A percentile compares a stretch with the other conserved stretches of the same genome.
Evolutionary conservation across 2,113 vertebrate genomes (phyloP).

Genomic region (Helogale parvula): DNA sequence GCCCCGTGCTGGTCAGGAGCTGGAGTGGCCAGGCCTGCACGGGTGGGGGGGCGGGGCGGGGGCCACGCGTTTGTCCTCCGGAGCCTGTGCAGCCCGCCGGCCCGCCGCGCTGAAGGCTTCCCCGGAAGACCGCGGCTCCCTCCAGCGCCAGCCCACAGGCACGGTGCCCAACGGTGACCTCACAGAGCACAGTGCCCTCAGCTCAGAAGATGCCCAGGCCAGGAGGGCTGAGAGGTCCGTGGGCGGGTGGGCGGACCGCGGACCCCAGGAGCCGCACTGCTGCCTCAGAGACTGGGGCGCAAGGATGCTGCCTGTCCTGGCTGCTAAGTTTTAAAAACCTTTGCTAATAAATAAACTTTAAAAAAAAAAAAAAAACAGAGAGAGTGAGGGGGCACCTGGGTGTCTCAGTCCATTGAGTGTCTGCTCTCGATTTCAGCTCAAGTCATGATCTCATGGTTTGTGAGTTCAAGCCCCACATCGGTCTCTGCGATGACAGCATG

Average conservation of each 20-base stretch:
- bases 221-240: accelerated
- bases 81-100: neutral
- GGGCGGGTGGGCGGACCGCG: accelerated
- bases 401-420: too few species aligned
- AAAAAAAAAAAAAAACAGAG: too few species aligned
- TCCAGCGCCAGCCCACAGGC: neutral
- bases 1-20: accelerated
- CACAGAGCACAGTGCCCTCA: neutral
- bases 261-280: neutral
- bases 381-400: too few species aligned
- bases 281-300: accelerated
- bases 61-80: neutral
- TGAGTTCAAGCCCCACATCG: too few species aligned
- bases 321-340: neutral
- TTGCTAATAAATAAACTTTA: neutral
- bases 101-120: accelerated
- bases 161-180: accelerated
- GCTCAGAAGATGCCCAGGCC: neutral
- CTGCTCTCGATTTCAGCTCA: too few species aligned
- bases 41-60: too few species aligned
- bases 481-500: too few species aligned
- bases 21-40: neutral
- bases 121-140: neutral
- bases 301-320: accelerated
- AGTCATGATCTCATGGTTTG: too few species aligned